Evolutionary conservation across 2,797 vertebrate genomes (phyloP), one percentile per base, ranked within the genome.

Genomic region (Enteromius fasciolatus): DNA sequence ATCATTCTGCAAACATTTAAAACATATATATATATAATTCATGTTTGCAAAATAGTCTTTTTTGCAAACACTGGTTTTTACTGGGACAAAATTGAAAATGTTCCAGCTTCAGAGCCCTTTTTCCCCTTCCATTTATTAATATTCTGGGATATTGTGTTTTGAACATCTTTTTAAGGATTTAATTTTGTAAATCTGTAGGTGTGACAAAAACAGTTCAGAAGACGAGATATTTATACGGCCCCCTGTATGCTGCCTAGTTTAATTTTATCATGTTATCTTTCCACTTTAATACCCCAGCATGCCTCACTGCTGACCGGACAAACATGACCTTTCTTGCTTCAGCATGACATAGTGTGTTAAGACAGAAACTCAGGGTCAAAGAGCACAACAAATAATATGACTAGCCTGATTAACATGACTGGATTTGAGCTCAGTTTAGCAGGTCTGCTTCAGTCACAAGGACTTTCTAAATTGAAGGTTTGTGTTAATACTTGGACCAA

Each of bases 121-220:
- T 59, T 14, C 1, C 5, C 15, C 33, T 31, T 7, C 23, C 23
- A 81, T 50, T 33, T 72, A 54, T 46, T 78, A 80, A n/a, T 39
- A 79, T 74, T 63, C 17, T 14, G 14, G 50, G 18, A 66, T 78
- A 17, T 64, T 17, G 52, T 1, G 7, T 63, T 59, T 44, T 68
- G 6, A 80, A 61, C 63, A n/a, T 63, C 73, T 66, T 44, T 63
- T 72, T 78, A 69, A 44, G 66, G 67, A 76, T 39, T 46, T 78
- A 52, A 78, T 81, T 81, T 75, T 23, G 39, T 70, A 63, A 83
- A 80, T 80, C 81, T 64, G 89, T 85, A 89, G 87, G 89, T 89
- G 89, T 91, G 85, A 87, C 89, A 90, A 91, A 86, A 73, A 44
- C 17, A 9, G 0, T 9, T 54, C 44, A 28, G 57, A 66, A 39